Conservation (phyloP, 2,113 vertebrate genomes). For the Erythrocercus mccallii region DNA sequence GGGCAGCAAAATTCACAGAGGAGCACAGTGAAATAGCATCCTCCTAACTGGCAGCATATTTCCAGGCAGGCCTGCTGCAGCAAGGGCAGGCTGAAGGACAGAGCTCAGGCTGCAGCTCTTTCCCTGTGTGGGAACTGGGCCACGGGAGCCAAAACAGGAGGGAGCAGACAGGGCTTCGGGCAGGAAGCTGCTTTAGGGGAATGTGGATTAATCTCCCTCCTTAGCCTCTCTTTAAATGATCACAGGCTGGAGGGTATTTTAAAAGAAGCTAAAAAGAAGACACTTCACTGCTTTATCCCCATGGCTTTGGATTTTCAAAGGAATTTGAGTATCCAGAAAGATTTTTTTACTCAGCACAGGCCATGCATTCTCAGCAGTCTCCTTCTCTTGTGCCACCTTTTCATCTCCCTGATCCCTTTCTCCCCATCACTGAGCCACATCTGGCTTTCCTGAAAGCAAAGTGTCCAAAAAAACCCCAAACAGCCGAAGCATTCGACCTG, state of each 20-base stretch:
- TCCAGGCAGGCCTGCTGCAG: neutral
- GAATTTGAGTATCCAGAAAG: neutral
- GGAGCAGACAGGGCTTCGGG: neutral
- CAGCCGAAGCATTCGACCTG: neutral
- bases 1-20: neutral
- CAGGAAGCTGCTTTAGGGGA: neutral
- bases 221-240: neutral
- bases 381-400: neutral
- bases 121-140: neutral
- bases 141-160: neutral
- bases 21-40: neutral
- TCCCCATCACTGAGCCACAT: neutral
- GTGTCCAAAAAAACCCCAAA: neutral
- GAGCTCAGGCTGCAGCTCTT: neutral
- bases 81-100: neutral
- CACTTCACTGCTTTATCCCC: neutral
- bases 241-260: neutral
- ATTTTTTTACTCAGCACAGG: neutral
- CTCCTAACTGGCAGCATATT: accelerated
- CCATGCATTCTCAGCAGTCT: neutral
- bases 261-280: neutral
- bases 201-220: neutral
- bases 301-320: conserved; percentile 1
- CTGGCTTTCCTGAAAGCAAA: neutral
- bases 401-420: neutral